Percentiles rank a stretch among this genome's conserved stretches.
These are phyloP conservation scores for Astropecten irregularis DNA, from an alignment of 53 echinoderm and acorn worm species.

Conservation along the genomic window DNA sequence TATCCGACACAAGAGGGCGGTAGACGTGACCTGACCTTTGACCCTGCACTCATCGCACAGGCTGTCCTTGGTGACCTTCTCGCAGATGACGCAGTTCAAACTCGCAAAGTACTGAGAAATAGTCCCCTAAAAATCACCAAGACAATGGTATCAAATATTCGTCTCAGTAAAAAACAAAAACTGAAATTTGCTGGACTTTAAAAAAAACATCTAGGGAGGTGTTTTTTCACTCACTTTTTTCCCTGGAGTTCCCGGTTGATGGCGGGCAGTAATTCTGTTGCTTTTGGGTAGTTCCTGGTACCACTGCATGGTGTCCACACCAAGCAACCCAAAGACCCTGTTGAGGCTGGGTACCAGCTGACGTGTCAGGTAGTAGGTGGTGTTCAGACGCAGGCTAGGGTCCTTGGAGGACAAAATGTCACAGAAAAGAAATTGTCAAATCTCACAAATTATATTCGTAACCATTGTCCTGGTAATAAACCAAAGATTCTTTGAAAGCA, in stretches of 20 bases:
- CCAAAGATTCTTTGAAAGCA: neutral
- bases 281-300: constrained; percentile 85
- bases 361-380: constrained; percentile 91
- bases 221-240: constrained; percentile 29
- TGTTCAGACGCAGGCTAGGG: constrained; percentile 79
- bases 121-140: constrained; percentile 67
- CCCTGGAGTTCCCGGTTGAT: constrained; percentile 35
- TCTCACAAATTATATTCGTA: no score
- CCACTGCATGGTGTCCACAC: constrained; percentile 87
- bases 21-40: constrained; percentile 71
- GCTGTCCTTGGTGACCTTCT: constrained; percentile 79
- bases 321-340: constrained; percentile 90
- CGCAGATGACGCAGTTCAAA: constrained; percentile 90
- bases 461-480: neutral
- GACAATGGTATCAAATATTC: no score
- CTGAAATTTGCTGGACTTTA: neutral
- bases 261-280: constrained; percentile 42
- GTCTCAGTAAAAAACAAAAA: neutral
- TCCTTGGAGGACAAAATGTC: constrained; percentile 45
- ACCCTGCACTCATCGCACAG: constrained; percentile 76
- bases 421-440: neutral
- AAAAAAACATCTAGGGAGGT: neutral
- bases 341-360: constrained; percentile 91
- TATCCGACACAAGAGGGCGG: constrained; percentile 70
- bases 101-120: constrained; percentile 96